Evolutionary conservation across 2,888 invertebrate genomes (phyloP), one percentile per base, ranked within the genome.

Genomic region (Pammene aurita): DNA sequence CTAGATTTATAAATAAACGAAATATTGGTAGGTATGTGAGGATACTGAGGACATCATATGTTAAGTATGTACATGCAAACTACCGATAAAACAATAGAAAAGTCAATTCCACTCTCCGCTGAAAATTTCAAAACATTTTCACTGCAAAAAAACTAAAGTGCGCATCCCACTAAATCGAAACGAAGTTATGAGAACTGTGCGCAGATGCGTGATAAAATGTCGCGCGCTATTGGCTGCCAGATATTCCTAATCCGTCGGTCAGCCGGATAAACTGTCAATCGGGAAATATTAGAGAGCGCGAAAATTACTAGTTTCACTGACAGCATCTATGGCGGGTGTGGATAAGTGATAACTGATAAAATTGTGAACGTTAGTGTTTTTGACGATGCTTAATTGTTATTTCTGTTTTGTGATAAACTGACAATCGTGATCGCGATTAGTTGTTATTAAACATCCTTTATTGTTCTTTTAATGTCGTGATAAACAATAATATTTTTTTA

Each of bases 261-360:
- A 76, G 78, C 79, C 79, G 74, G 77, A 74, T 81, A 76, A 82
- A 75, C 83, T 79, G 79, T 80, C 81, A 80, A 78, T 78, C 66
- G 73, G 72, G 71, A 72, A 76, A 72, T 80, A 77, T 79, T 77
- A 78, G 26, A 77, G 79, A 83, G 81, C 81, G 80, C 71, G 74
- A 76, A 70, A 67, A 73, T 74, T 72, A 71, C 66, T 72, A 70
- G 72, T 69, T 65, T 69, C 69, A 65, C 68, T 63, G 63, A 57
- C 48, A 41, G 38, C 26, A 26, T 52, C 58, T 16, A 55, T 48
- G 61, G 35, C 16, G 34, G 57, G 35, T 5, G 42, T 57, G 13
- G 18, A 26, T 38, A 57, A 57, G 42, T 57, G 57, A 26, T 57
- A 26, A 7, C n/a, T n/a, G n/a, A n/a, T n/a, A n/a, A n/a, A 38